These are phyloP conservation scores for Rhinolophus sinicus DNA, from an alignment of 2,113 vertebrate genomes.

Conservation along the genomic window DNA sequence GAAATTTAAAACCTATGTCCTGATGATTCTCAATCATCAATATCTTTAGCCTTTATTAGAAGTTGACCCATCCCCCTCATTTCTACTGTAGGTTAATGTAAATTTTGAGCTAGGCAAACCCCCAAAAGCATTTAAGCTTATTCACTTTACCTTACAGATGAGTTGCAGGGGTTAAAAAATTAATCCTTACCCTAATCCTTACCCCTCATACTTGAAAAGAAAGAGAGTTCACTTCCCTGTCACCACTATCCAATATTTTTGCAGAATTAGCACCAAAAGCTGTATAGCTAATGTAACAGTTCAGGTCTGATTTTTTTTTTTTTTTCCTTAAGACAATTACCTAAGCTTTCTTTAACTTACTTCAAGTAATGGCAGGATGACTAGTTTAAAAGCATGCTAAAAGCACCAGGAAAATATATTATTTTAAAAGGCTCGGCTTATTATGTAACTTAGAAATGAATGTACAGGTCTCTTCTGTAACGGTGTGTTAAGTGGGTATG, in stretches of 20 bases:
- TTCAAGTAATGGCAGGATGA: background rate
- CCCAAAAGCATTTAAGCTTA: background rate
- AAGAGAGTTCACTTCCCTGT: background rate
- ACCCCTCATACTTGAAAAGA: background rate
- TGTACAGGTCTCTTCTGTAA: background rate
- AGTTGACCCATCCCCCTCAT: rapidly evolving
- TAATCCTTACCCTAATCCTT: background rate
- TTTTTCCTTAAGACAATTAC: background rate
- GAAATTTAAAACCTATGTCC: background rate
- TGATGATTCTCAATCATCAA: background rate
- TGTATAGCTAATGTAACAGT: background rate
- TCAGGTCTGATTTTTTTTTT: background rate
- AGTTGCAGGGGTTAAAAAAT: background rate
- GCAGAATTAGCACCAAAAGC: background rate
- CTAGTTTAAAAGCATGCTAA: background rate
- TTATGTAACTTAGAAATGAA: background rate
- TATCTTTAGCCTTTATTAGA: background rate
- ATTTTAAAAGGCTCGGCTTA: background rate
- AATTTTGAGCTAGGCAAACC: background rate
- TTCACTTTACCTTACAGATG: background rate
- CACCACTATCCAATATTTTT: background rate
- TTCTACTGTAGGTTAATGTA: background rate
- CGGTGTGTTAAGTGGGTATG: background rate
- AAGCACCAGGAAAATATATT: background rate
- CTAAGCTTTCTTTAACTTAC: background rate